Evolutionary conservation across 2,113 vertebrate genomes (phyloP), one percentile per base, ranked within the genome.

Genomic region (Zeus faber): DNA sequence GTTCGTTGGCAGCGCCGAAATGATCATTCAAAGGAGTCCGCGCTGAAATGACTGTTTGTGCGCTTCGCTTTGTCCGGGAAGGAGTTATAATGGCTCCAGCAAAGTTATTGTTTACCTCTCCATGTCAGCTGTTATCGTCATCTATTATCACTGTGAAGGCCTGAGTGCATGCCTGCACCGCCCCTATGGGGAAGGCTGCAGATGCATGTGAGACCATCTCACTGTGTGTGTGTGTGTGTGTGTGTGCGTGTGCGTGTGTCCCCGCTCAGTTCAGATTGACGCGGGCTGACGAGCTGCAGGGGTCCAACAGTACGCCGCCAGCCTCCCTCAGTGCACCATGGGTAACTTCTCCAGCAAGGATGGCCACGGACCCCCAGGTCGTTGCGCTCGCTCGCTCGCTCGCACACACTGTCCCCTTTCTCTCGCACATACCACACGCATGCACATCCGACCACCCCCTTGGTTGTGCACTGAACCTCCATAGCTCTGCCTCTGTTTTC

Each of bases 311-410:
- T 39, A n/a, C n/a, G 56, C 68, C 46, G 62, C 54, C 44, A 13
- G 60, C 54, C 35, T 39, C 69, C 49, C 25, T 33, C 31, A 45
- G 62, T 52, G 65, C 77, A 86, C 48, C 5, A 91, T 91, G 89
- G 89, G 89, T 16, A 90, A 88, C 84, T 81, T 85, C 23, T 79
- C 86, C 65, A 84, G 68, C 63, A 90, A 89, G 69, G 89, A 91
- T 29, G 49, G 70, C 54, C 85, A 88, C 45, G 83, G 64, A 73
- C 41, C 82, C 47, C 39, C 83, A 79, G 89, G 89, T 91, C 81
- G 51, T 59, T n/a, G n/a, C n/a, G n/a, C n/a, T n/a, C n/a, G n/a
- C n/a, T n/a, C n/a, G n/a, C n/a, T n/a, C n/a, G n/a, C n/a, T n/a
- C n/a, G n/a, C n/a, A n/a, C n/a, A n/a, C n/a, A n/a, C n/a, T n/a